Percentiles rank a stretch among this genome's conserved stretches.
phyloP scores from a whole-genome alignment of 2,113 vertebrate species.

The Eleginops maclovinus region DNA sequence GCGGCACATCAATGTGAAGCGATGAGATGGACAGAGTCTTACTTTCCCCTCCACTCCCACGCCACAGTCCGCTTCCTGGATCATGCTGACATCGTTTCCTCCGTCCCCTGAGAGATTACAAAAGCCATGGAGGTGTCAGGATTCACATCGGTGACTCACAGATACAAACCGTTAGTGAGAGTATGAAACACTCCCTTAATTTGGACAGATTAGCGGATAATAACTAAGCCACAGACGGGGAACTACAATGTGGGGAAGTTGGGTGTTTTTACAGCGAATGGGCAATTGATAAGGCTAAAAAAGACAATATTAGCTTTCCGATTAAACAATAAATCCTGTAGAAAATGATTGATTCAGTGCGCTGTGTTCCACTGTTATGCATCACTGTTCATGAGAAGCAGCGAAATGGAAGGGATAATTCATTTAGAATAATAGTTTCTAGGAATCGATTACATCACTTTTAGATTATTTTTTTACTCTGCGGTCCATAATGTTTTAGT shows the following conservation, averaged over 20 bases:
- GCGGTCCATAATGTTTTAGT: too few relatives aligned
- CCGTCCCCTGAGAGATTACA: conserved; percentile 88
- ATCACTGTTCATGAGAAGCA: background rate
- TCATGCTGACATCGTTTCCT: conserved; percentile 99
- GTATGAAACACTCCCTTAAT: conserved; percentile 25
- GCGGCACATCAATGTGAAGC: conserved; percentile 29
- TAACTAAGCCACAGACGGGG: background rate
- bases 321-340: background rate
- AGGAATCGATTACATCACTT: background rate
- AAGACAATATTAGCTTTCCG: background rate
- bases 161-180: background rate
- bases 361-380: background rate
- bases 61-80: conserved; percentile 97
- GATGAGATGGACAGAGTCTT: conserved; percentile 55
- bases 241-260: background rate
- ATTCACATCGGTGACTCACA: conserved; percentile 64
- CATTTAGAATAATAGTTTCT: background rate
- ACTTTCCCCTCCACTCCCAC: conserved; percentile 99
- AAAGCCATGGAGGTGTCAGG: conserved; percentile 59
- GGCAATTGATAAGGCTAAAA: background rate
- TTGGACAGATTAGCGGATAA: conserved; percentile 24
- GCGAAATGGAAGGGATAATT: background rate
- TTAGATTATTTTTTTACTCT: background rate
- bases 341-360: background rate
- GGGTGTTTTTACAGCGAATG: background rate